Percentiles rank a stretch among this genome's conserved stretches.
phyloP scores from a whole-genome alignment of 1,140 invertebrate species.

The Cylas formicarius region DNA sequence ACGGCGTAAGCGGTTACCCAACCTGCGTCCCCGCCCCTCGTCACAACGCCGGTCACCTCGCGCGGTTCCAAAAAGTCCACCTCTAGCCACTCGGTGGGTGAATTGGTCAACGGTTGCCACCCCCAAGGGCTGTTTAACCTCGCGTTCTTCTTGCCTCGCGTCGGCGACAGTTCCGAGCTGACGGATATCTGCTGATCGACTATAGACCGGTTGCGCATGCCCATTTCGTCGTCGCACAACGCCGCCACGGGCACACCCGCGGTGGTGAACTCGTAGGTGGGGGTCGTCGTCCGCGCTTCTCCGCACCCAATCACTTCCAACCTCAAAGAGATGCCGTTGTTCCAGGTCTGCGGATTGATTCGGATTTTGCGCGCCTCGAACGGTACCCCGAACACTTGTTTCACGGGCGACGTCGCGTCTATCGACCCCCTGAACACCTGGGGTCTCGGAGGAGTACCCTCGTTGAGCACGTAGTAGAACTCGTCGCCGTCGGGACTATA shows the following conservation, averaged over 20 bases:
- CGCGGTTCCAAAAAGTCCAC: slow-evolving; percentile 69
- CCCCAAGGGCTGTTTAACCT: slow-evolving; percentile 43
- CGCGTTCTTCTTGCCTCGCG: slow-evolving; percentile 40
- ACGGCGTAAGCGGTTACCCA: slow-evolving; percentile 71
- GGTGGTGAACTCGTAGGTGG: slow-evolving; percentile 14
- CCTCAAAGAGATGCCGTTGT: slow-evolving; percentile 62
- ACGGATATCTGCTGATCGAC: slow-evolving; percentile 50
- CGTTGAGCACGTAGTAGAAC: slow-evolving; percentile 28
- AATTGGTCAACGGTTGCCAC: slow-evolving; percentile 56
- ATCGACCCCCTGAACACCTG: slow-evolving; percentile 63
- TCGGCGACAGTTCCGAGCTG: slow-evolving; percentile 32
- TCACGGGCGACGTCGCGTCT: slow-evolving; percentile 49
- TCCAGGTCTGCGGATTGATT: slow-evolving; percentile 68
- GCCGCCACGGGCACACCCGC: background rate
- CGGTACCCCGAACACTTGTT: slow-evolving; percentile 59
- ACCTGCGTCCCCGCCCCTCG: slow-evolving; percentile 55
- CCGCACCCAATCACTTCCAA: slow-evolving; percentile 71
- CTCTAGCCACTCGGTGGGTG: slow-evolving; percentile 59
- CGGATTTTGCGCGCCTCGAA: slow-evolving; percentile 65
- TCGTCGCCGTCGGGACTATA: slow-evolving; percentile 46
- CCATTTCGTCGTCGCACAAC: slow-evolving; percentile 58
- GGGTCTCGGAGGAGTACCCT: slow-evolving; percentile 18
- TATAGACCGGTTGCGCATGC: slow-evolving; percentile 51
- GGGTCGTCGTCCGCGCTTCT: slow-evolving; percentile 29
- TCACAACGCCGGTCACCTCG: slow-evolving; percentile 70